Evolutionary conservation across 2,113 vertebrate species (phyloP).

Genomic region (Syrmaticus mikado): DNA sequence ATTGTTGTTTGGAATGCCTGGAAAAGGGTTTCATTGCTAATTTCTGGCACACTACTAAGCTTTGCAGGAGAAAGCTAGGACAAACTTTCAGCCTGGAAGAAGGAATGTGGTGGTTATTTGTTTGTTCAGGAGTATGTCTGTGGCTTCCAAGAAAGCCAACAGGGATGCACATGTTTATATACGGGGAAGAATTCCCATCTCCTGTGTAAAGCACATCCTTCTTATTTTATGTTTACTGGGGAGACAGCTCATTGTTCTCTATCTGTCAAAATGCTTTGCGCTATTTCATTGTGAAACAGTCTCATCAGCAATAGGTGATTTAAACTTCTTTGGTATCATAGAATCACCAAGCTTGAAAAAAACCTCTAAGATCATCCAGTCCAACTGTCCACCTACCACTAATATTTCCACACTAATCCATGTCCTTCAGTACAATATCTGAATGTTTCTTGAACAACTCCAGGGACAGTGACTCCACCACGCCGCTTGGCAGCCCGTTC

Average conservation of each 20-base stretch:
- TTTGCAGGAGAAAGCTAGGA: background rate
- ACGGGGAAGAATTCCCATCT: background rate
- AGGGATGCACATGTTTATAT: constrained; percentile 6
- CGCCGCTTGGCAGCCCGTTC: too few relatives aligned
- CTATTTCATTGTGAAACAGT: background rate
- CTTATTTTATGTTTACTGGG: background rate
- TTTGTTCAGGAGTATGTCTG: background rate
- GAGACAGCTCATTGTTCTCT: background rate
- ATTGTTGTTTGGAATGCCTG: background rate
- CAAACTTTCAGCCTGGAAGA: background rate
- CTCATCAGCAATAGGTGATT: background rate
- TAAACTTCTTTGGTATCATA: background rate
- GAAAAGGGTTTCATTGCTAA: background rate
- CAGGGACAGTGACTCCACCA: too few relatives aligned
- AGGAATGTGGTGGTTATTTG: background rate
- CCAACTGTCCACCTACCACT: too few relatives aligned
- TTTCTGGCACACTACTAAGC: background rate
- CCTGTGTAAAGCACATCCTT: background rate
- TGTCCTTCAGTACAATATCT: too few relatives aligned
- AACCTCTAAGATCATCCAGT: too few relatives aligned
- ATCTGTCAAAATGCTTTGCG: background rate
- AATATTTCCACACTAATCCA: too few relatives aligned
- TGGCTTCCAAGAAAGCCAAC: constrained; percentile 39
- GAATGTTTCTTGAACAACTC: too few relatives aligned
- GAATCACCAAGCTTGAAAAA: too few relatives aligned